These are phyloP conservation scores for Taphrorychus bicolor DNA, from an alignment of 2,888 invertebrate genomes.

Conservation along the genomic window DNA sequence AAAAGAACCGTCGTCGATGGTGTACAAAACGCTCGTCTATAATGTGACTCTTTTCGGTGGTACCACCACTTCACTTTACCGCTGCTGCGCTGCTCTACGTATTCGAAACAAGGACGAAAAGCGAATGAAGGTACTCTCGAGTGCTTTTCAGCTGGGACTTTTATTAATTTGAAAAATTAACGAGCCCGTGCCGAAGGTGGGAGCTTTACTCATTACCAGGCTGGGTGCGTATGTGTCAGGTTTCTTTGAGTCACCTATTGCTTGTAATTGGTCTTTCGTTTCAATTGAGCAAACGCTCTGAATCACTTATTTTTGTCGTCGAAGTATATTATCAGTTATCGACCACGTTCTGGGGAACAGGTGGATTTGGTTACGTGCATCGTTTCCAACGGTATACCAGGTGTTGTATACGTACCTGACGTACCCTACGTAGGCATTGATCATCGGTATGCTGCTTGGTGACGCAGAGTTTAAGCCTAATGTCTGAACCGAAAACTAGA, in stretches of 20 bases:
- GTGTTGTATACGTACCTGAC: no score
- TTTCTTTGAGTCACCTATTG: conserved; percentile 24
- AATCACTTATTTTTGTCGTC: conserved; percentile 19
- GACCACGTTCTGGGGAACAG: conserved; percentile 14
- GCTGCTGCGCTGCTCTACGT: conserved; percentile 8
- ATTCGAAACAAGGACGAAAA: conserved; percentile 29
- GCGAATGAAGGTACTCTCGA: conserved; percentile 23
- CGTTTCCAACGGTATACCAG: no score
- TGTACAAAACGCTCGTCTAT: conserved; percentile 13
- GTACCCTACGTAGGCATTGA: no score
- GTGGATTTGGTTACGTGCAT: conserved; percentile 5
- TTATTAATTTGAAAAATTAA: conserved; percentile 37
- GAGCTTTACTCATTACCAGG: conserved; percentile 23
- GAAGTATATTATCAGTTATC: conserved; percentile 17
- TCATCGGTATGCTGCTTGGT: no score
- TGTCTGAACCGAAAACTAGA: no score
- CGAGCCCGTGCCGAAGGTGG: conserved; percentile 20
- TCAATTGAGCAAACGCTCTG: conserved; percentile 20
- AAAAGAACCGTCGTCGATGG: neutral
- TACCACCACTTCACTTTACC: conserved; percentile 19
- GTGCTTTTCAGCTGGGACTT: conserved; percentile 9
- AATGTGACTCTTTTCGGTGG: conserved; percentile 31
- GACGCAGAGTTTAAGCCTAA: no score
- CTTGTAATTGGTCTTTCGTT: conserved; percentile 26
- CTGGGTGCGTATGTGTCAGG: conserved; percentile 21